phyloP scores from a whole-genome alignment of 2,797 vertebrate species.

The Scomberomorus guttatus region DNA sequence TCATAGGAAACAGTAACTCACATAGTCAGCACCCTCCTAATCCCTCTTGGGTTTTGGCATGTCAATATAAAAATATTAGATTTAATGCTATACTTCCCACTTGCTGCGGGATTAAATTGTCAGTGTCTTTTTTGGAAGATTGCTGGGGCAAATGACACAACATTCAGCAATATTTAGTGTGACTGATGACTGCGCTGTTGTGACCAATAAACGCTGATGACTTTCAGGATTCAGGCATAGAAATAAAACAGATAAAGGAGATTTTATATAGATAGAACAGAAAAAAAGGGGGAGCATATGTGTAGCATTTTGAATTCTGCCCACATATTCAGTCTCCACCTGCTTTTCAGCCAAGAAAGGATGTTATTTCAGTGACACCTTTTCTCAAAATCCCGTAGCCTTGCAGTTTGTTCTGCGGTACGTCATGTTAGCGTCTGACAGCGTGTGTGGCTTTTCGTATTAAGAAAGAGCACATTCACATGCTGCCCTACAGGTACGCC shows the following conservation, averaged over 20 bases:
- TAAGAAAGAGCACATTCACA: slow-evolving; percentile 64
- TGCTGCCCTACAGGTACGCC: slow-evolving; percentile 58
- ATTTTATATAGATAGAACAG: neutral
- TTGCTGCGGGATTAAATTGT: slow-evolving; percentile 11
- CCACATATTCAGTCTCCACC: neutral
- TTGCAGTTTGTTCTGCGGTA: slow-evolving; percentile 25
- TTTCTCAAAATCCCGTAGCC: slow-evolving; percentile 8
- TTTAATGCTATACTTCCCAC: neutral
- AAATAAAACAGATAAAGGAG: neutral
- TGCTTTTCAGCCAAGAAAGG: slow-evolving; percentile 4
- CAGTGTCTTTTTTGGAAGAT: neutral
- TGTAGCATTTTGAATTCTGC: neutral
- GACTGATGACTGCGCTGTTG: neutral
- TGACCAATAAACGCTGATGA: slow-evolving; percentile 11
- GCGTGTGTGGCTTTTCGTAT: slow-evolving; percentile 61
- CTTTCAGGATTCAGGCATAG: neutral
- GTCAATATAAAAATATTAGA: slow-evolving; percentile 26
- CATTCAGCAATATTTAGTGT: neutral
- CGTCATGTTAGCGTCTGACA: slow-evolving; percentile 30
- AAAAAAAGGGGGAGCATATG: neutral
- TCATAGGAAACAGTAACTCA: slow-evolving; percentile 48
- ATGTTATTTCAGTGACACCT: slow-evolving; percentile 44
- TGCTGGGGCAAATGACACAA: neutral
- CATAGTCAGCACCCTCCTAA: slow-evolving; percentile 10
- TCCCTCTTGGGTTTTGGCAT: slow-evolving; percentile 10